These are phyloP conservation scores for Balaeniceps rex DNA, from an alignment of 2,113 vertebrate species.

Conservation along the genomic window DNA sequence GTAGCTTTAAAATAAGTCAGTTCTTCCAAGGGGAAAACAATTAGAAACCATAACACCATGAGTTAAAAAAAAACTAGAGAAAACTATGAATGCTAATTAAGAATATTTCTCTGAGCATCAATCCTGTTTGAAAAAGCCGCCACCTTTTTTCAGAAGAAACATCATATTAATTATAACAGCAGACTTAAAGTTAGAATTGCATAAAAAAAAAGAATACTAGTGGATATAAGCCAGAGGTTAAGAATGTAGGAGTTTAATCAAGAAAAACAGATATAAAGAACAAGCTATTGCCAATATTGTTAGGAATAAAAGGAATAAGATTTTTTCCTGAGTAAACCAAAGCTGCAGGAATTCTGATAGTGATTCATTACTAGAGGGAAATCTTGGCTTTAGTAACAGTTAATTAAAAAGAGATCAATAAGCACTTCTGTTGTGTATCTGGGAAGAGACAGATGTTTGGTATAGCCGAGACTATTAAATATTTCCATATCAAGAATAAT, in stretches of 20 bases:
- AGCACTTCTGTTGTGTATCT: background rate
- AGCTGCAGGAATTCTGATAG: background rate
- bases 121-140: background rate
- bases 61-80: background rate
- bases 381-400: background rate
- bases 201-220: background rate
- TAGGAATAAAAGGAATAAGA: background rate
- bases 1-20: background rate
- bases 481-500: constrained; percentile 9
- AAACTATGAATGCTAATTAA: background rate
- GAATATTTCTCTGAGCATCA: background rate
- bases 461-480: background rate
- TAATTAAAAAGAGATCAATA: constrained; percentile 39
- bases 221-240: background rate
- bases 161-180: background rate
- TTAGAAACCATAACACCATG: background rate
- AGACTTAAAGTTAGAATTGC: background rate
- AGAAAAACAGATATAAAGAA: background rate
- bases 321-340: background rate
- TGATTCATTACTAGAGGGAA: background rate
- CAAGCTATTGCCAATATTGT: background rate
- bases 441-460: background rate
- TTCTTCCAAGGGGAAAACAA: background rate
- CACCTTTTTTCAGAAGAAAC: background rate
- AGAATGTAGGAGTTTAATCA: background rate